These are phyloP conservation scores for Megatriorchis doriae DNA, from an alignment of 2,113 vertebrate species.

Conservation along the genomic window DNA sequence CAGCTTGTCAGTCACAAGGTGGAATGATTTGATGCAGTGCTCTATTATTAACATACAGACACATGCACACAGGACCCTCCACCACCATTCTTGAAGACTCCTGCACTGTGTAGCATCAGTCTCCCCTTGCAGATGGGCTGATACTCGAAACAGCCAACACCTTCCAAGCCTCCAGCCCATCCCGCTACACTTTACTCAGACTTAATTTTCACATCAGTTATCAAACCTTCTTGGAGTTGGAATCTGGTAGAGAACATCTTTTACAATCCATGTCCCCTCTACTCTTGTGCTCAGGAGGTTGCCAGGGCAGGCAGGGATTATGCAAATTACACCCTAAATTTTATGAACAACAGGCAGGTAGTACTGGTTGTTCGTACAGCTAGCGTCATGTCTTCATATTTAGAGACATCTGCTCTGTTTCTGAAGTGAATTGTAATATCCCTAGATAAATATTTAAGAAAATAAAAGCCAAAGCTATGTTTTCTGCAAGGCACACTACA, in stretches of 20 bases:
- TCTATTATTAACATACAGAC: rapidly evolving
- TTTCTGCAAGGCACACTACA: not conserved
- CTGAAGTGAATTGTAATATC: not conserved
- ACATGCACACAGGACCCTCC: rapidly evolving
- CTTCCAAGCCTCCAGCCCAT: not conserved
- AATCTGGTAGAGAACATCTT: not conserved
- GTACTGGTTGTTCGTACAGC: not conserved
- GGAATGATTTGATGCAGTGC: not conserved
- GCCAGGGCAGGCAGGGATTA: not conserved
- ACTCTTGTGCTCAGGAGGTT: not conserved
- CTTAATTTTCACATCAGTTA: not conserved
- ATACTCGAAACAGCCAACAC: not conserved
- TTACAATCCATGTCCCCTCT: not conserved
- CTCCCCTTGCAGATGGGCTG: not conserved
- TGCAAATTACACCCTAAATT: not conserved
- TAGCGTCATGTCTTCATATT: not conserved
- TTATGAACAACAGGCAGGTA: not conserved
- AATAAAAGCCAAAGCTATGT: not conserved
- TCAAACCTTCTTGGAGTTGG: not conserved
- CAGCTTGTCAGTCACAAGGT: not conserved
- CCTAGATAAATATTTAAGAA: not conserved
- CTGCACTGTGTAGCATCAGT: not conserved
- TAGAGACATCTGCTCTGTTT: not conserved
- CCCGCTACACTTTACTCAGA: not conserved
- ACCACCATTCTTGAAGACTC: not conserved